Evolutionary conservation across 35 echinoderm and acorn worm genomes (phyloP), one percentile per base, ranked within the genome.

Genomic region (Patiria miniata): DNA sequence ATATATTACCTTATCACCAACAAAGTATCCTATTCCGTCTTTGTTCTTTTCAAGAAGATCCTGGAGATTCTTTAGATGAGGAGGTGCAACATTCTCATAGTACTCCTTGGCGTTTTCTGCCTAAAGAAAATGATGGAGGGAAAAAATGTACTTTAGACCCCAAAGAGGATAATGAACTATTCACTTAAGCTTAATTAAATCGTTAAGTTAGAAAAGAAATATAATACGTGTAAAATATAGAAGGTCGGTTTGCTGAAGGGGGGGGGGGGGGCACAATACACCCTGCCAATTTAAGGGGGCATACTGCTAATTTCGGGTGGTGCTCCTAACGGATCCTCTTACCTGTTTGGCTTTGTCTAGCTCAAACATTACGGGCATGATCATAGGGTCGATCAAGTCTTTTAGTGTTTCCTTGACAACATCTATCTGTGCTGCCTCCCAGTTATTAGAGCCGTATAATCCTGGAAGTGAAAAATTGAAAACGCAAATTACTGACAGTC

Each of bases 1-100:
- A n/a, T n/a, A n/a, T n/a, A n/a, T 69, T 59, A 88, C 86, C 86
- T 50, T 81, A 38, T 81, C 56, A 26, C 86, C 86, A 1, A 88
- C 54, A 42, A 88, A 88, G 78, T 80, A 38, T 8, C 77, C 53
- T 14, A 29, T 78, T 0, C 86, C 86, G 4, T 29, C 78, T 23
- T 79, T 82, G 50, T 82, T 82, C 51, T 55, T 22, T 21, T 38
- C 29, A 8, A 88, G 37, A 7, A 80, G 52, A 17, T 79, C 32
- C 2, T 81, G 33, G 34, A 88, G 86, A n/a, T 81, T 79, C 29
- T 22, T 38, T 7, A 52, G 42, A 21, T 29, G 36, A 18, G 77
- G 76, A 21, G 77, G 77, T 1, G 86, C 77, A n/a, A 36, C 56
- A 12, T 2, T 80, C 37, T 88, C 86, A 34, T 69, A 69, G 61